A percentile compares a stretch with the other conserved stretches of the same genome.
phyloP scores from a whole-genome alignment of 1,140 invertebrate genomes.

The Melanaphis sacchari region DNA sequence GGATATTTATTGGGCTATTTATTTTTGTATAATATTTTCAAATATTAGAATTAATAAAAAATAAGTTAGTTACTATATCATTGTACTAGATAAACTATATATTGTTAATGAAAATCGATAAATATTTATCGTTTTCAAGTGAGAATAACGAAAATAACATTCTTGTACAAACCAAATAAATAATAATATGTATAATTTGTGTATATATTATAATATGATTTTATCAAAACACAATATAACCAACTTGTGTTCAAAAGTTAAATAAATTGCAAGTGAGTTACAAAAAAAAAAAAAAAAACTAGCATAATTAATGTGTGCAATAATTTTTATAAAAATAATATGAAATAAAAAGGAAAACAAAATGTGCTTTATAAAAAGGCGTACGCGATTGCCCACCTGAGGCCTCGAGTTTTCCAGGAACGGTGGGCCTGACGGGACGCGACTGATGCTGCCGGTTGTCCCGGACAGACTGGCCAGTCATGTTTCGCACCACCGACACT shows the following conservation, averaged over 20 bases:
- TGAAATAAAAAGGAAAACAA: background rate
- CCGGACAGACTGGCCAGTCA: conserved; percentile 45
- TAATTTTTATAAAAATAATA: background rate
- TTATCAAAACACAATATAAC: background rate
- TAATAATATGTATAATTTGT: background rate
- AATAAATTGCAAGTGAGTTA: background rate
- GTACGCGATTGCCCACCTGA: conserved; percentile 52
- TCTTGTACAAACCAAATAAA: background rate
- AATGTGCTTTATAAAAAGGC: conserved; percentile 44
- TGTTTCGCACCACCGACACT: conserved; percentile 44
- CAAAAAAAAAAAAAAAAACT: background rate
- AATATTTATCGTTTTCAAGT: background rate
- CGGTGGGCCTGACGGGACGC: conserved; percentile 44
- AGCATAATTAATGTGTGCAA: conserved; percentile 48
- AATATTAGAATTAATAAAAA: background rate
- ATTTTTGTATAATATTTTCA: background rate
- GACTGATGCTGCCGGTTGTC: conserved; percentile 50
- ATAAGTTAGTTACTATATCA: background rate
- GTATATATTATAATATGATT: background rate
- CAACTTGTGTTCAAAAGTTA: background rate
- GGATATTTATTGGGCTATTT: background rate
- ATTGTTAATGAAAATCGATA: background rate
- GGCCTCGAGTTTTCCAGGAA: conserved; percentile 45
- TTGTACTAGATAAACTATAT: background rate
- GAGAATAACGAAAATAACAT: background rate